Evolutionary conservation across 2,113 vertebrate species (phyloP).

Genomic region (Malurus elegans): DNA sequence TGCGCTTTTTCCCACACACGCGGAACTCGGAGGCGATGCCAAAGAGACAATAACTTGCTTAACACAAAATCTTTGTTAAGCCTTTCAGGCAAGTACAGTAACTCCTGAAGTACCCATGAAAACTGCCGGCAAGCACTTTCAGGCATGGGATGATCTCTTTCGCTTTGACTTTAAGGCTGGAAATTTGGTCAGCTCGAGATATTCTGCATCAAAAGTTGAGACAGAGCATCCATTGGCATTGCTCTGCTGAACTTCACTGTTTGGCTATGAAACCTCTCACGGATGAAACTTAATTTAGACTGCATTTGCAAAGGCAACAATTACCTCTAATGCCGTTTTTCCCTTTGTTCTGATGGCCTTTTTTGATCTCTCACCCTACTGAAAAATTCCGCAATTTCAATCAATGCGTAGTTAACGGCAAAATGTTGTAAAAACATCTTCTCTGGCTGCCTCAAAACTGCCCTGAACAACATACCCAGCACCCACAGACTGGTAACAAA

Average conservation of each 20-base stretch:
- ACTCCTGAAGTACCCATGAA: background rate
- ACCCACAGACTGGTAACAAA: slow-evolving; percentile 26
- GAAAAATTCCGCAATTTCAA: background rate
- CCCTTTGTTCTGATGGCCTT: background rate
- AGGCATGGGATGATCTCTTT: background rate
- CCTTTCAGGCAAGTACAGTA: background rate
- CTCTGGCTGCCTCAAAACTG: slow-evolving; percentile 13
- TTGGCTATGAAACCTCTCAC: background rate
- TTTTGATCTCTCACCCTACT: background rate
- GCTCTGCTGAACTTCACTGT: background rate
- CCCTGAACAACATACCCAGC: background rate
- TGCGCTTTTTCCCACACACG: background rate
- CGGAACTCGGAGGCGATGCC: background rate
- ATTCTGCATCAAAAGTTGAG: background rate
- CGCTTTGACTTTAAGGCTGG: background rate
- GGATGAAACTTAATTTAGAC: fast-evolving
- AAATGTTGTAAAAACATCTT: slow-evolving; percentile 35
- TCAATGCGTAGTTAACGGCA: background rate
- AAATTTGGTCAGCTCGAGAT: background rate
- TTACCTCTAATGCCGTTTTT: background rate
- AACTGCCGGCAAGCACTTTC: background rate
- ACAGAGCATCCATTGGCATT: background rate
- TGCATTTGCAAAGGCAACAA: background rate
- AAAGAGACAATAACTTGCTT: background rate
- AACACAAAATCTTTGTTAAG: background rate